Evolutionary conservation across 2,797 vertebrate species (phyloP).

Genomic region (Thaleichthys pacificus): DNA sequence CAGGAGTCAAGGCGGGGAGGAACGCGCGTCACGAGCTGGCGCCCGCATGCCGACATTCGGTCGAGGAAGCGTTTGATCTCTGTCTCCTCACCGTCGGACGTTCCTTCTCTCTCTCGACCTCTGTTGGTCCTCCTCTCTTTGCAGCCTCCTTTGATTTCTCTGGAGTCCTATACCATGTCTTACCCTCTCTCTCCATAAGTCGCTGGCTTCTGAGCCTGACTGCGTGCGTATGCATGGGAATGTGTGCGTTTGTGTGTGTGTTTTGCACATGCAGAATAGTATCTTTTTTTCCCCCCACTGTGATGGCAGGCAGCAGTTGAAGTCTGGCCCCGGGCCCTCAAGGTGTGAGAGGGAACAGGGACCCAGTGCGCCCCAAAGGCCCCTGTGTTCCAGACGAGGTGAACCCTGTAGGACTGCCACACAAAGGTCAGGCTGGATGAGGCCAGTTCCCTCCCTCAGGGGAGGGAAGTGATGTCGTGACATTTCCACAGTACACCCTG

Average conservation of each 20-base stretch:
- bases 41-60: constrained; percentile 38
- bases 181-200: neutral
- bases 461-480: neutral
- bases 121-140: neutral
- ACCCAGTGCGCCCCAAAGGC: neutral
- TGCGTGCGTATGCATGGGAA: neutral
- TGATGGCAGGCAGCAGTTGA: too few species aligned
- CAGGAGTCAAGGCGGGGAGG: constrained; percentile 37
- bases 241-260: neutral
- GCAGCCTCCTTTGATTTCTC: constrained; percentile 3
- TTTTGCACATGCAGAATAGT: neutral
- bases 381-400: neutral
- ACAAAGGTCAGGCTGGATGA: neutral
- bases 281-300: too few species aligned
- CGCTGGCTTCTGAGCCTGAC: too few species aligned
- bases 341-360: neutral
- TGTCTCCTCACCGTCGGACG: constrained; percentile 15
- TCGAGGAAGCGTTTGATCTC: constrained; percentile 39
- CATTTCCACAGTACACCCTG: neutral
- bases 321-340: neutral
- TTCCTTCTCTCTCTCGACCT: neutral
- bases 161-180: constrained; percentile 22
- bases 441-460: neutral
- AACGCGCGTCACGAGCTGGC: constrained; percentile 55
- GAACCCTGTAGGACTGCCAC: neutral